Evolutionary conservation across 2,888 invertebrate species (phyloP), one percentile per base, ranked within the genome.

Genomic region (Agriopis marginaria): DNA sequence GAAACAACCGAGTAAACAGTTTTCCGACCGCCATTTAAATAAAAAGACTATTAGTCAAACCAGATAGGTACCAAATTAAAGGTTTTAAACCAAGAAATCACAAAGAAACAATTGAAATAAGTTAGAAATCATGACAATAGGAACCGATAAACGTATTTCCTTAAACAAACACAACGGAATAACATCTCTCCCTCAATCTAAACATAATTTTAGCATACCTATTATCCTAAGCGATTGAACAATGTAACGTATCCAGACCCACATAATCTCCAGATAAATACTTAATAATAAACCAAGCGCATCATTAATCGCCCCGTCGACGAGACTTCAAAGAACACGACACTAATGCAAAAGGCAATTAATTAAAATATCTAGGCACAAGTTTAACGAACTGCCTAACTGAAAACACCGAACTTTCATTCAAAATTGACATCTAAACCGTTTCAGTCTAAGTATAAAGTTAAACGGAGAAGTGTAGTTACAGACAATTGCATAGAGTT

Each of bases 361-460:
- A 83, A 83, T 83, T 83, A 79, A 77, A 76, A 77, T 76, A 79
- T 79, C 79, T 77, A 75, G 77, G 72, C 73, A 82, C 74, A 75
- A 70, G 69, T 54, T 42, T 71, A 65, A 70, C 47, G 55, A 75
- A 75, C 70, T 67, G 42, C 50, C 51, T 50, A 70, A 67, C 61
- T 63, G 68, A 61, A 56, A n/a, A 67, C 75, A 71, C 61, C 60
- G 68, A 39, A 73, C 72, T 3, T 7, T n/a, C 17, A 39, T 8
- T 32, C 17, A 32, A 70, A 59, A 59, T 7, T 54, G 17, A 54
- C 44, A 42, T 50, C 14, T 58, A 58, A 58, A 0, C 0, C 1
- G 3, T 51, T 44, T 10, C 0, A 7, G 39, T 63, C 72, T 76
- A 70, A 74, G 77, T 60, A 45, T 63, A 79, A 53, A 80, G 50